phyloP scores from a whole-genome alignment of 1,140 invertebrate genomes.

The Procambarus clarkii region DNA sequence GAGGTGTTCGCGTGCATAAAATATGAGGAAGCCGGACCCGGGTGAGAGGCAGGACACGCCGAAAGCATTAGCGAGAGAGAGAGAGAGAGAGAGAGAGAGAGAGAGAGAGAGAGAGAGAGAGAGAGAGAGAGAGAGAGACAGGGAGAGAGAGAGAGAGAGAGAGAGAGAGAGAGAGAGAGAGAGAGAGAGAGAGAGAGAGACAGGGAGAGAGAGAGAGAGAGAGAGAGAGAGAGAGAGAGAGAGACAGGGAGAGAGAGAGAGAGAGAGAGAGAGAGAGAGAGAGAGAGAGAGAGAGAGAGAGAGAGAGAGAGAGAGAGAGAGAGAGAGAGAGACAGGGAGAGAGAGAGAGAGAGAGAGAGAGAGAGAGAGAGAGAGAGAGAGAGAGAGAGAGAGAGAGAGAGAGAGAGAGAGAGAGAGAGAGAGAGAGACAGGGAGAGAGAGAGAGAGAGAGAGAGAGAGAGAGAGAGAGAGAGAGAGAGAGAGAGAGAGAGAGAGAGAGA shows the following conservation, averaged over 20 bases:
- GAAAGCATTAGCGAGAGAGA: neutral
- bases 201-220: neutral
- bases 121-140: neutral
- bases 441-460: too few relatives aligned
- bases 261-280: neutral
- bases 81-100: neutral
- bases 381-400: too few relatives aligned
- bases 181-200: neutral
- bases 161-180: neutral
- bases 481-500: too few relatives aligned
- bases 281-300: too few relatives aligned
- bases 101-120: neutral
- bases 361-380: too few relatives aligned
- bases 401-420: too few relatives aligned
- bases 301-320: too few relatives aligned
- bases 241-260: neutral
- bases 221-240: neutral
- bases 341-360: too few relatives aligned
- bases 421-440: too few relatives aligned
- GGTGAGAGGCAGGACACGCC: neutral
- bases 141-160: neutral
- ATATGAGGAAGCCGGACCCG: neutral
- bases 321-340: too few relatives aligned
- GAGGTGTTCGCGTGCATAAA: neutral
- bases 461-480: too few relatives aligned